phyloP scores from a whole-genome alignment of 2,888 invertebrate species.

The Nemapogon koenigi region DNA sequence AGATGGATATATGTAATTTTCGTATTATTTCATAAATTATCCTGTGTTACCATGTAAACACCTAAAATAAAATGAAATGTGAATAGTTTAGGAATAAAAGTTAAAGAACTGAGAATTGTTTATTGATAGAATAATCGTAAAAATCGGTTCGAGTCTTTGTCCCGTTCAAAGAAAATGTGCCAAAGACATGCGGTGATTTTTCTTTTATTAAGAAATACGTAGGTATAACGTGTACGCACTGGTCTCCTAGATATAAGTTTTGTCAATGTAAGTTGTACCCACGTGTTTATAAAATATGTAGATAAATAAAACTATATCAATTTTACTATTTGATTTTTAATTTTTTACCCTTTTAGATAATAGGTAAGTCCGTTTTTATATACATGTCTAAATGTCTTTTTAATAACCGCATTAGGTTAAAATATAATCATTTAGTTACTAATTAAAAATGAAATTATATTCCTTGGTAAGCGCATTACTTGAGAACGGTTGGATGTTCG shows the following conservation, averaged over 20 bases:
- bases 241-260: conserved; percentile 50
- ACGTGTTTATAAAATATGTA: conserved; percentile 54
- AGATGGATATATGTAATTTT: too few relatives aligned
- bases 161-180: conserved; percentile 60
- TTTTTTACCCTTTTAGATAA: neutral
- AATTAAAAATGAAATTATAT: neutral
- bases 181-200: conserved; percentile 45
- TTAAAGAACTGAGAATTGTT: too few relatives aligned
- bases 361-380: conserved; percentile 15
- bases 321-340: conserved; percentile 28
- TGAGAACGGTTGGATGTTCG: too few relatives aligned
- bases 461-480: too few relatives aligned
- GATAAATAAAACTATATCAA: conserved; percentile 53
- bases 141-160: conserved; percentile 52
- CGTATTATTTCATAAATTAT: too few relatives aligned
- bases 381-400: conserved; percentile 29
- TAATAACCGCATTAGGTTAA: conserved; percentile 39
- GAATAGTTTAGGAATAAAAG: too few relatives aligned
- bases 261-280: conserved; percentile 29
- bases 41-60: too few relatives aligned
- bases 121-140: too few relatives aligned
- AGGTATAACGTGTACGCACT: too few relatives aligned
- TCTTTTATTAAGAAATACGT: neutral
- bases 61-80: too few relatives aligned
- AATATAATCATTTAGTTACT: neutral